Evolutionary conservation across 2,797 vertebrate genomes (phyloP), one percentile per base, ranked within the genome.

Genomic region (Liparis tanakae): DNA sequence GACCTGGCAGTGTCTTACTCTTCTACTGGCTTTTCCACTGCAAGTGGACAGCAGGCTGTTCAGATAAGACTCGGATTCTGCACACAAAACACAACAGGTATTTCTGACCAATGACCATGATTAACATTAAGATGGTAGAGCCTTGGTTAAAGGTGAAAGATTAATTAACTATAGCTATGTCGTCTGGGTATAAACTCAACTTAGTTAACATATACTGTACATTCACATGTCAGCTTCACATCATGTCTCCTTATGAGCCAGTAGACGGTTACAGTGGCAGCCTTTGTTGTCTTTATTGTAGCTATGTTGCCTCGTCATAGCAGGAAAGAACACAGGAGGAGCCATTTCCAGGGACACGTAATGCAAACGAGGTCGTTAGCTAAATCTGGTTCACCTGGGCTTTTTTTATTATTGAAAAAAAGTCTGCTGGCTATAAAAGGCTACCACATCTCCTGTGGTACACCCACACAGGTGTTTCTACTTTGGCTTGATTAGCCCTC

Each of bases 1-100:
- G 46, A 81, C 72, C 57, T 72, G 54, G 70, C 67, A 33, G 51
- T 39, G 54, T 80, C 53, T 37, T 36, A 48, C 61, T 51, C 71
- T 73, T 34, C 48, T 72, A 82, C 75, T 67, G 59, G 68, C 48
- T 66, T 46, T 43, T 30, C 22, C 34, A 10, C 37, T 54, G 51
- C 50, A 13, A 22, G 33, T 72, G 34, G 41, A 64, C 46, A 37
- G 41, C 50, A 58, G 44, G 30, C 12, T 46, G 25, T 39, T 25
- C 6, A 1, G 2, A 25, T 5, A 18, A 4, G 25, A n/a, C 57
- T 57, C 1, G 48, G 17, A 18, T 41, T 15, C 46, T 39, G 3
- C 30, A 34, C 10, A 9, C 25, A 43, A 53, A 25, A 55, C 46
- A 55, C 61, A 44, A 20, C 10, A 65, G 7, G 33, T 15, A 43